These are phyloP conservation scores for Psammodynastes pulverulentus DNA, from an alignment of 2,113 vertebrate genomes.

Conservation along the genomic window DNA sequence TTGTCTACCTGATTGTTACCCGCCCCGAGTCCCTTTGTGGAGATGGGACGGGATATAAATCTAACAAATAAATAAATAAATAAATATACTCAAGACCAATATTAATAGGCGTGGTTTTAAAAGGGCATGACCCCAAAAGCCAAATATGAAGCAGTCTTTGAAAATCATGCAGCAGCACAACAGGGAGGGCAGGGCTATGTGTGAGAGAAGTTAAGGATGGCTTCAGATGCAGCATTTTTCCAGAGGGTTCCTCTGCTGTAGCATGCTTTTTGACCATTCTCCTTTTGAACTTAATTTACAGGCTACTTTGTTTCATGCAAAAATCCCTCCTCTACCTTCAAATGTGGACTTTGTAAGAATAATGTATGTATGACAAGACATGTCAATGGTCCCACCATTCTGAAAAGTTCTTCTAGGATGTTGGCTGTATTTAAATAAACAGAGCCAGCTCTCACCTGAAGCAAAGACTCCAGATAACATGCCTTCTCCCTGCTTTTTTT, in stretches of 20 bases:
- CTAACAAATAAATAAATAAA: too few species aligned
- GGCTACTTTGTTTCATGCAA: background rate
- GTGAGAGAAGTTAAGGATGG: background rate
- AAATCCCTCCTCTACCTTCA: background rate
- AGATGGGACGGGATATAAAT: too few species aligned
- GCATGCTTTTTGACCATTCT: background rate
- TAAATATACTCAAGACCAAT: background rate
- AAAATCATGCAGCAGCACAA: background rate
- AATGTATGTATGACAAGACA: background rate
- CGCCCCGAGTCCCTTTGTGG: too few species aligned
- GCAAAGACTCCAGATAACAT: background rate
- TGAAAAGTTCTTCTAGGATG: background rate
- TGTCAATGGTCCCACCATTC: background rate
- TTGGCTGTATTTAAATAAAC: background rate
- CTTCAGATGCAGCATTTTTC: background rate
- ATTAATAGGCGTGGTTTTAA: background rate
- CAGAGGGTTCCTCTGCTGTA: background rate
- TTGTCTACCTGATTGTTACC: too few species aligned
- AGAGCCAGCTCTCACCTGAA: background rate
- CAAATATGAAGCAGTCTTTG: background rate
- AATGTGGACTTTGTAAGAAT: background rate
- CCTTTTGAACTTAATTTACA: background rate
- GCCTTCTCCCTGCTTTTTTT: background rate
- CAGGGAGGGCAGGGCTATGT: background rate
- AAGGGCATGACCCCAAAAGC: background rate